Conservation (phyloP, 2,113 vertebrate genomes). For the Phodopus roborovskii region DNA sequence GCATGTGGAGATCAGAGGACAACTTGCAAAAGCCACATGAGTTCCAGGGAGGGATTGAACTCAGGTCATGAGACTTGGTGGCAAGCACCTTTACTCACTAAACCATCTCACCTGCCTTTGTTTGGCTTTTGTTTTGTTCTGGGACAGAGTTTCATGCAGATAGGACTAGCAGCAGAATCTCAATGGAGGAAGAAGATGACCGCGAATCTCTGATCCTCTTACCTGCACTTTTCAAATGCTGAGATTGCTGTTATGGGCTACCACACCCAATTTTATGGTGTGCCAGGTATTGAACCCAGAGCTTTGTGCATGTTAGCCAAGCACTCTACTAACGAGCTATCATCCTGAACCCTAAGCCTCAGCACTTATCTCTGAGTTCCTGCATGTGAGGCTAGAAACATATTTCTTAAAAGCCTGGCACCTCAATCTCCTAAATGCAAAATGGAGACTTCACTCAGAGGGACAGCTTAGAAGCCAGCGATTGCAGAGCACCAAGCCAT, state of each 20-base stretch:
- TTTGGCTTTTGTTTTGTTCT: background rate
- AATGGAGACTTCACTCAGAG: rapidly evolving
- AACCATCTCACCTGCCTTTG: too few species aligned
- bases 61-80: too few species aligned
- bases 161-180: background rate
- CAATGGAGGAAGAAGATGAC: background rate
- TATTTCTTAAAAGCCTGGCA: background rate
- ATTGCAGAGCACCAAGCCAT: background rate
- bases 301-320: background rate
- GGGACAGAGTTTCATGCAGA: background rate
- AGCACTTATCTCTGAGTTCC: background rate
- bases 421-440: background rate
- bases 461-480: background rate
- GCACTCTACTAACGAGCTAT: background rate
- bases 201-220: background rate
- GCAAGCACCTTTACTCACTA: background rate
- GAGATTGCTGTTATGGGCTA: background rate
- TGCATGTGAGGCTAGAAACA: background rate
- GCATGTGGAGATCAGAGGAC: background rate
- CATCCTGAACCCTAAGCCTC: background rate
- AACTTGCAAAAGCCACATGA: background rate
- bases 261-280: background rate
- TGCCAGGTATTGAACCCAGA: background rate
- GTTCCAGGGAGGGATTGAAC: background rate
- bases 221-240: background rate